These are phyloP conservation scores for Cirrhinus molitorella DNA, from an alignment of 2,797 vertebrate species.

Conservation along the genomic window DNA sequence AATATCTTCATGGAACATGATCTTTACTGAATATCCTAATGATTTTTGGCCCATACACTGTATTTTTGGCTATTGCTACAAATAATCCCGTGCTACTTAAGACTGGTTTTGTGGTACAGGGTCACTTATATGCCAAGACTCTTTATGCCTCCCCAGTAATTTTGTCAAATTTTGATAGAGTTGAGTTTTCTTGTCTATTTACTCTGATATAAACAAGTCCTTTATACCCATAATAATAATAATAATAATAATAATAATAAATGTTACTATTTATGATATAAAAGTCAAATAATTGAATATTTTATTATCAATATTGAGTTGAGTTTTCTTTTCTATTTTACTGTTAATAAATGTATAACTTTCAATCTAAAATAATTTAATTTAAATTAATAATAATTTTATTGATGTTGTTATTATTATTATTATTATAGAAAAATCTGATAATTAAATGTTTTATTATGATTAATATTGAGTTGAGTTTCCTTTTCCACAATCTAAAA, in stretches of 20 bases:
- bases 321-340: neutral
- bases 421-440: no score
- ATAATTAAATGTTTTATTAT: neutral
- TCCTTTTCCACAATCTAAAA: neutral
- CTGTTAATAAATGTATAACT: no score
- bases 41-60: no score
- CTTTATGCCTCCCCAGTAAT: neutral
- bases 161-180: neutral
- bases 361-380: slow-evolving; percentile 1
- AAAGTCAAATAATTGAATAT: neutral
- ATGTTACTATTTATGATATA: neutral
- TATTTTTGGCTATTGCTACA: no score
- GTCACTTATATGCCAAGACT: neutral
- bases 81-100: no score
- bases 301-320: neutral
- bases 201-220: neutral
- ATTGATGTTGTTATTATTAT: no score
- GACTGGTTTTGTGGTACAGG: no score
- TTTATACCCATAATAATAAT: neutral
- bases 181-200: neutral
- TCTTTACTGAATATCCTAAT: no score
- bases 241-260: no score
- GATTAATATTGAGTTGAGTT: neutral
- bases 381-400: no score
- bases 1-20: no score